Evolutionary conservation across 2,113 vertebrate species (phyloP).

Genomic region (Eudyptes chrysolophus): DNA sequence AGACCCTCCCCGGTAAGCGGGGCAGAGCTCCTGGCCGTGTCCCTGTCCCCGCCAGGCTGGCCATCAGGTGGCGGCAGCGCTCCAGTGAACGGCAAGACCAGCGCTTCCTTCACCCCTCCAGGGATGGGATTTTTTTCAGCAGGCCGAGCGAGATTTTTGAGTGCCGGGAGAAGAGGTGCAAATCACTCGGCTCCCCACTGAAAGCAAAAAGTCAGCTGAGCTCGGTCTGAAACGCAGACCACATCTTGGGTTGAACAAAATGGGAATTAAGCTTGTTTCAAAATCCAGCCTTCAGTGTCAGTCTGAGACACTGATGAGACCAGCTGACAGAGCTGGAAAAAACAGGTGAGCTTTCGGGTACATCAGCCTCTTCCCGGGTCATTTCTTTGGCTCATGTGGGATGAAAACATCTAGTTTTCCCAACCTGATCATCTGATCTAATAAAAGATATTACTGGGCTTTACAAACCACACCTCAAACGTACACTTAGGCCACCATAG

Average conservation of each 20-base stretch:
- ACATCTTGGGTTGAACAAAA: not conserved
- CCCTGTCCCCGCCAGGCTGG: not conserved
- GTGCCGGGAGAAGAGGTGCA: not conserved
- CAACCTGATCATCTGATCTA: not conserved
- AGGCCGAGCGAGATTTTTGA: not conserved
- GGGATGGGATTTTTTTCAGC: not conserved
- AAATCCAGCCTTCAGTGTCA: not conserved
- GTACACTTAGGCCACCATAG: not conserved
- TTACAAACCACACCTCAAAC: not conserved
- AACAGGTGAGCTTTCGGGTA: not conserved
- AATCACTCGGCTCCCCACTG: not conserved
- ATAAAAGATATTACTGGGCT: not conserved
- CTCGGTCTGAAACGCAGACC: not conserved
- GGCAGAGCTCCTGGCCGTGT: not conserved
- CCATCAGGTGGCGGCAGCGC: slow-evolving; percentile 49
- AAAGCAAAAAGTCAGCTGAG: not conserved
- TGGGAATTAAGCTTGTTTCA: not conserved
- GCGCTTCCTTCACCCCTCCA: not conserved
- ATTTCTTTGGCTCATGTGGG: not conserved
- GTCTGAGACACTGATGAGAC: not conserved
- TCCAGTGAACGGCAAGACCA: not conserved
- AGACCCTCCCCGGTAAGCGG: not conserved
- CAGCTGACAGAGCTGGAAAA: not conserved
- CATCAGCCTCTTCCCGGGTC: not conserved
- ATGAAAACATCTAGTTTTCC: not conserved